These are phyloP conservation scores for Iguana delicatissima DNA, from an alignment of 2,797 vertebrate genomes.

Conservation along the genomic window DNA sequence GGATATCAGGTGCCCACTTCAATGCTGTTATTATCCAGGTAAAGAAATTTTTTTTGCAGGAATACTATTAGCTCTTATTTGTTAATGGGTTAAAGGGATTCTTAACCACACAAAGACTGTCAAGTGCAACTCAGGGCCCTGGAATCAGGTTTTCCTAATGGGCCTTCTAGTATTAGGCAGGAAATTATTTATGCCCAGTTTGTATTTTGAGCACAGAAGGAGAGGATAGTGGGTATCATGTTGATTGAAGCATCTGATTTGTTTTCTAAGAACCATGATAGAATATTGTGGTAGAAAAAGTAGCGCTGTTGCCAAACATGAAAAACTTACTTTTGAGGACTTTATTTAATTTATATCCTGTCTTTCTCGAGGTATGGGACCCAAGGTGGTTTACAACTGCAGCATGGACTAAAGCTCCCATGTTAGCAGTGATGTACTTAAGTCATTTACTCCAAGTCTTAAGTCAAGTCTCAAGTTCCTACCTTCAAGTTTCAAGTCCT, in stretches of 20 bases:
- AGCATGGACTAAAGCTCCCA: too few relatives aligned
- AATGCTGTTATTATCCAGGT: not conserved
- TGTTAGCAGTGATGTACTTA: too few relatives aligned
- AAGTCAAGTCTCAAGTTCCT: too few relatives aligned
- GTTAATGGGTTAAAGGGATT: conserved; percentile 19
- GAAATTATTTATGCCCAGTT: not conserved
- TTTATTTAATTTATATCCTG: too few relatives aligned
- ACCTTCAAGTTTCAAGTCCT: too few relatives aligned
- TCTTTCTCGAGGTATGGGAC: too few relatives aligned
- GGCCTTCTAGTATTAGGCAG: not conserved
- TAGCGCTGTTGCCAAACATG: not conserved
- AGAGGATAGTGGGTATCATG: not conserved
- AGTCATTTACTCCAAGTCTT: too few relatives aligned
- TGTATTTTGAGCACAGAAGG: not conserved
- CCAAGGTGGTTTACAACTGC: too few relatives aligned
- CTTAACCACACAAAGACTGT: not conserved
- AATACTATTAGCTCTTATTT: conserved; percentile 18
- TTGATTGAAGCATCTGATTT: not conserved
- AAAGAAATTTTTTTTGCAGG: not conserved
- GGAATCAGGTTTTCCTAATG: not conserved
- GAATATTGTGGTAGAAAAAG: not conserved
- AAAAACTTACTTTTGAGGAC: too few relatives aligned
- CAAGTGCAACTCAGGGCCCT: not conserved
- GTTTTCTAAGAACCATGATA: not conserved
- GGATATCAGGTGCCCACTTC: not conserved